Percentiles rank a stretch among this genome's conserved stretches.
These are phyloP conservation scores for Lerista edwardsae DNA, from an alignment of 2,797 vertebrate species.

Conservation along the genomic window DNA sequence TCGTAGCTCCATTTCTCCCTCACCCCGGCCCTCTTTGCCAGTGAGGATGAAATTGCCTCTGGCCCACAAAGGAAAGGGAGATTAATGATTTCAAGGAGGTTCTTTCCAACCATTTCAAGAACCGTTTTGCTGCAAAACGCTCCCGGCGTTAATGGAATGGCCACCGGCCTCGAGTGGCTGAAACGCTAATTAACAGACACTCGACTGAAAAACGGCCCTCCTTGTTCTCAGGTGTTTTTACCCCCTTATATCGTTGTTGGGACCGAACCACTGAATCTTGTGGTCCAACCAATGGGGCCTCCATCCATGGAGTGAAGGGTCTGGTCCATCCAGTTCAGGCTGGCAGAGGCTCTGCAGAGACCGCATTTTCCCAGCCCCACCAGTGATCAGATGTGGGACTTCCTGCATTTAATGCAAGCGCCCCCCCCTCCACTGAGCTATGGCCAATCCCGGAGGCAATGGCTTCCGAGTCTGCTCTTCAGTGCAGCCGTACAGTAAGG, in stretches of 20 bases:
- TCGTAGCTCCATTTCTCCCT: conserved; percentile 43
- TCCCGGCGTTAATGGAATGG: background rate
- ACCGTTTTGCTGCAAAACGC: background rate
- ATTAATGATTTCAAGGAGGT: conserved; percentile 13
- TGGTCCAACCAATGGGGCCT: background rate
- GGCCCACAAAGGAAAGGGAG: conserved; percentile 37
- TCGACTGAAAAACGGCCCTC: accelerated
- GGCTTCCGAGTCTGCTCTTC: background rate
- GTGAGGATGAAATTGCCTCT: conserved; percentile 30
- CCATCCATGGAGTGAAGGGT: background rate
- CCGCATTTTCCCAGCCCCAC: background rate
- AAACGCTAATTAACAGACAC: background rate
- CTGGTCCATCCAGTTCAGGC: background rate
- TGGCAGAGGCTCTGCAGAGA: background rate
- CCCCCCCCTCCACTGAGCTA: too few species aligned
- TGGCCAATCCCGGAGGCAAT: too few species aligned
- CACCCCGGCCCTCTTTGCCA: conserved; percentile 41
- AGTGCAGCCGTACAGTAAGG: too few species aligned
- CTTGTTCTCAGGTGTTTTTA: too few species aligned
- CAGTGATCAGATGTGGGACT: too few species aligned
- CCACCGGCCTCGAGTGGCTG: background rate
- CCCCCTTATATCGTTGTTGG: too few species aligned
- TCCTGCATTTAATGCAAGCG: too few species aligned
- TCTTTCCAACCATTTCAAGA: conserved; percentile 14
- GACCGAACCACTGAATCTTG: too few species aligned